Percentiles rank a stretch among this genome's conserved stretches.
Evolutionary conservation across 2,113 vertebrate species (phyloP).

Genomic region (Baryphthengus martii): DNA sequence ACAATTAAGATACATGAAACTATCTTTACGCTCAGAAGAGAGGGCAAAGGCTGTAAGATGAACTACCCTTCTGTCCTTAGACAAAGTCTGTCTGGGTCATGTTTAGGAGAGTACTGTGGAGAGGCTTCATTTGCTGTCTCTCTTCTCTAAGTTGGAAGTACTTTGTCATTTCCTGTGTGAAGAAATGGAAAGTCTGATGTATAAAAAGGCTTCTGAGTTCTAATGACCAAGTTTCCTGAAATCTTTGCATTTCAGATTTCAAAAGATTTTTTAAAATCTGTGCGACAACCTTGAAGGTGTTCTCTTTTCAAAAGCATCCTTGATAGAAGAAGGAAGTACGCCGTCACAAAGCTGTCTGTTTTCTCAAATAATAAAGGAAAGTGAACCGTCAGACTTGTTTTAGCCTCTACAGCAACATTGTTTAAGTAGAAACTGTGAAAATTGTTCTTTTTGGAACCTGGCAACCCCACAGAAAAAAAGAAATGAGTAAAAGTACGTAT

Average conservation of each 20-base stretch:
- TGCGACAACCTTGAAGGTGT: not conserved
- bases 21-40: not conserved
- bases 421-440: not conserved
- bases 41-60: not conserved
- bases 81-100: not conserved
- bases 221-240: not conserved
- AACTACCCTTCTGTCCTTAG: not conserved
- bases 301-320: not conserved
- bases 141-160: not conserved
- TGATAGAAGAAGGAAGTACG: not conserved
- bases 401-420: not conserved
- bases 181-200: not conserved
- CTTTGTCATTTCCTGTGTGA: not conserved
- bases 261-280: not conserved
- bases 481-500: not conserved
- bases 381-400: not conserved
- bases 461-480: not conserved
- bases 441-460: not conserved
- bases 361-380: constrained; percentile 18
- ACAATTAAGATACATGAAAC: not conserved
- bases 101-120: not conserved
- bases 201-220: not conserved
- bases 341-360: not conserved
- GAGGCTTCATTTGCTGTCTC: not conserved
- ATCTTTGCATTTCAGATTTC: constrained; percentile 26